Evolutionary conservation across 2,797 vertebrate genomes (phyloP), one percentile per base, ranked within the genome.

Genomic region (Falco biarmicus): DNA sequence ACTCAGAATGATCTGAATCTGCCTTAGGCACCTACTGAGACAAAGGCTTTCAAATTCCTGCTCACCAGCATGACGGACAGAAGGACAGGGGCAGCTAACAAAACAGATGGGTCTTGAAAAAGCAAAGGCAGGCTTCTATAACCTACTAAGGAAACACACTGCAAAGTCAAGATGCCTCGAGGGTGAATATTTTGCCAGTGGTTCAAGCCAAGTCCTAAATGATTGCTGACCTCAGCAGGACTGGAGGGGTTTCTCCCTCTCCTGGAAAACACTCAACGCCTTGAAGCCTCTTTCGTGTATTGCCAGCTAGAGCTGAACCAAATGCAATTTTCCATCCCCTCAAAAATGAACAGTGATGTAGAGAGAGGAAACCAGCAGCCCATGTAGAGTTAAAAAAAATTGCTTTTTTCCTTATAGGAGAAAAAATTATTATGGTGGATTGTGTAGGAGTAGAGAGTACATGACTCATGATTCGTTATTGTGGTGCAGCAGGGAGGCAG

Each of bases 381-480:
- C 31, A 45, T 12, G 18, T 20, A 92, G 51, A 87, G 54, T 71
- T 96, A 19, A 89, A 84, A 84, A 80, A 69, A 84, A 4, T 1
- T 43, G 84, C 13, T 39, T 70, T 80, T 87, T 75, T 89, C 63
- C 60, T 77, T 73, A 69, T 5, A 90, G 34, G 31, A 95, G 87
- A 86, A 81, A 73, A 90, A 87, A 66, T 48, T 25, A 93, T 89
- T 88, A 80, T 66, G 68, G 74, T 76, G 69, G 89, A 84, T 87
- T 88, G 79, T 84, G 94, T 96, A 96, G 94, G 93, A 96, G 94
- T 69, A 86, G 32, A 84, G 48, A 89, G 82, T 69, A 69, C 86
- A 91, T 95, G 94, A 97, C 59, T 95, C 93, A 96, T 60, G 51
- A 79, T 87, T 83, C 31, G 0, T 89, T 96, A 80, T 2, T 90